phyloP scores from a whole-genome alignment of 2,113 vertebrate species.

The Epinephelus lanceolatus region DNA sequence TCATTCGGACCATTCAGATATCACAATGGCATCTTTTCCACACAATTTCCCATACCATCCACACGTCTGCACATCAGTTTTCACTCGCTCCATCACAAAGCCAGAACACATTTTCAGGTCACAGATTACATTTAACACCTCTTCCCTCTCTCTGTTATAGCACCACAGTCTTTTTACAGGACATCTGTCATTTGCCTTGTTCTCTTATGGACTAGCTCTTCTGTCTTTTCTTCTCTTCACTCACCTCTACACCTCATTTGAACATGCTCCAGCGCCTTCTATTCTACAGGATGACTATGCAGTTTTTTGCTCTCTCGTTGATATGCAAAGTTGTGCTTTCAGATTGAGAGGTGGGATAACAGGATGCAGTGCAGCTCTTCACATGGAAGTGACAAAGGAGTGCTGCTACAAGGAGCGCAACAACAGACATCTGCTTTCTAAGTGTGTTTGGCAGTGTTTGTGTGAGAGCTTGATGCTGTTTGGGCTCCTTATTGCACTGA shows the following conservation, averaged over 20 bases:
- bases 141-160: background rate
- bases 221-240: background rate
- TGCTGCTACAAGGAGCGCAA: background rate
- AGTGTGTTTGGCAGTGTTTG: background rate
- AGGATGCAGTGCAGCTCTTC: slow-evolving; percentile 3
- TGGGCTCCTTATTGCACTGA: background rate
- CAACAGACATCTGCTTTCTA: background rate
- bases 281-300: slow-evolving; percentile 45
- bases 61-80: background rate
- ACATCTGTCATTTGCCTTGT: background rate
- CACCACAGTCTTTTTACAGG: background rate
- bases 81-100: background rate
- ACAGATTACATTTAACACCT: slow-evolving; percentile 6
- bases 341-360: slow-evolving; percentile 24
- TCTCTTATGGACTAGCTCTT: background rate
- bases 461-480: background rate
- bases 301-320: slow-evolving; percentile 39
- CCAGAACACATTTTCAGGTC: slow-evolving; percentile 5
- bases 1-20: background rate
- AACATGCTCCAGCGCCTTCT: slow-evolving; percentile 6
- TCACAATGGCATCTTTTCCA: background rate
- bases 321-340: slow-evolving; percentile 60
- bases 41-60: background rate
- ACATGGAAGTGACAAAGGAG: slow-evolving; percentile 17
- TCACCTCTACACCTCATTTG: slow-evolving; percentile 22